phyloP scores from a whole-genome alignment of 2,113 vertebrate genomes.

The Hiodon alosoides region DNA sequence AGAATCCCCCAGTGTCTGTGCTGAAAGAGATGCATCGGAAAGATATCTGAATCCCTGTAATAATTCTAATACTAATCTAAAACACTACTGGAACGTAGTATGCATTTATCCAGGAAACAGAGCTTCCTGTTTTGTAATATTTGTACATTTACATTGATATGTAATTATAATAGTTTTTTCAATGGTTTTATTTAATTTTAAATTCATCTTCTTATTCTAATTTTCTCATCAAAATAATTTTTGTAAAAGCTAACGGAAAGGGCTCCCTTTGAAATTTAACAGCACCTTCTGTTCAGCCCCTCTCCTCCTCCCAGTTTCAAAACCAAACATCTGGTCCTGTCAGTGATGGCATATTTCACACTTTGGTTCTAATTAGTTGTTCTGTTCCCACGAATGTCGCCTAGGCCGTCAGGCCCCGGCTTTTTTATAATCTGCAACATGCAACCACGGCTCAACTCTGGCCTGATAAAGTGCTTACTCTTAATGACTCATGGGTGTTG shows the following conservation, averaged over 20 bases:
- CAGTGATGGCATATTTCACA: constrained; percentile 20
- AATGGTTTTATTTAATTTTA: background rate
- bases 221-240: background rate
- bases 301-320: constrained; percentile 5
- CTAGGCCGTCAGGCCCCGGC: constrained; percentile 10
- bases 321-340: background rate
- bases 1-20: too few species aligned
- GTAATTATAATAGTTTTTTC: background rate
- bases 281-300: background rate
- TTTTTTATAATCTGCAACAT: constrained; percentile 27
- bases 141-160: background rate
- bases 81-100: too few species aligned
- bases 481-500: constrained; percentile 26
- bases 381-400: constrained; percentile 14
- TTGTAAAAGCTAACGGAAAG: background rate
- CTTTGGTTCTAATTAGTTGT: constrained; percentile 20
- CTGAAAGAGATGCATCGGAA: too few species aligned
- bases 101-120: too few species aligned
- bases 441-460: constrained; percentile 26
- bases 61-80: too few species aligned
- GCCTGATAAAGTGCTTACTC: constrained; percentile 24
- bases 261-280: background rate
- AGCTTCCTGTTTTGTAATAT: too few species aligned
- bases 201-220: background rate
- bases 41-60: too few species aligned